Percentiles rank a stretch among this genome's conserved stretches.
phyloP scores from a whole-genome alignment of 2,797 vertebrate species.

The Nannoperca obscura region DNA sequence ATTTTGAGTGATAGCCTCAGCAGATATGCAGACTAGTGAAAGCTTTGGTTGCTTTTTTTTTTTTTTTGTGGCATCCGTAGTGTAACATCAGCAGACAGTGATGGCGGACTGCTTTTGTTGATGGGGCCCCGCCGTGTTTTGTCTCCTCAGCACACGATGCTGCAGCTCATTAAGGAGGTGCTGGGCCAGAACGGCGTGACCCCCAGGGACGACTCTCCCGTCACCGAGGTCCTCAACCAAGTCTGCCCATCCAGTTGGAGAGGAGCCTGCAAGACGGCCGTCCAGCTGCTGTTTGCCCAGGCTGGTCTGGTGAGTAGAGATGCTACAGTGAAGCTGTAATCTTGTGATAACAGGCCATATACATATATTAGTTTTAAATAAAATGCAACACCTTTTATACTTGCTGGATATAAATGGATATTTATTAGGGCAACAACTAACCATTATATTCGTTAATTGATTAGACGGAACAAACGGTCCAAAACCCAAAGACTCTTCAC shows the following conservation, averaged over 20 bases:
- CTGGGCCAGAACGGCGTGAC: conserved; percentile 93
- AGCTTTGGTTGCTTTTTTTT: background rate
- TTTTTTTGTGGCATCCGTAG: background rate
- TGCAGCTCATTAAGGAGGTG: conserved; percentile 96
- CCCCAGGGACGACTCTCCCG: conserved; percentile 91
- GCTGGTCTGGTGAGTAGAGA: conserved; percentile 94
- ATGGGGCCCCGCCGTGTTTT: conserved; percentile 24
- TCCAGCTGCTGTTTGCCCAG: conserved; percentile 97
- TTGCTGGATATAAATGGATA: background rate
- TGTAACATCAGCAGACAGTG: conserved; percentile 26
- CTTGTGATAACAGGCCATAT: background rate
- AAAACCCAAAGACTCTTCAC: too few relatives aligned
- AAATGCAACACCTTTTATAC: background rate
- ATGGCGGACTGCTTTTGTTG: conserved; percentile 24
- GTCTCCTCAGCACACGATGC: conserved; percentile 91
- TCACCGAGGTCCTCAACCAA: conserved; percentile 97
- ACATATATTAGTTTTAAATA: background rate
- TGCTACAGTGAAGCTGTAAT: background rate
- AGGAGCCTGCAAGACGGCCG: conserved; percentile 97
- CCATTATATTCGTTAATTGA: too few relatives aligned
- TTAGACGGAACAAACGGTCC: too few relatives aligned
- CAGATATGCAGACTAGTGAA: background rate
- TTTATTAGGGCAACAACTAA: too few relatives aligned
- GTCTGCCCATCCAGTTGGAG: conserved; percentile 99
- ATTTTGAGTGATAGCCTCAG: background rate